Conservation (phyloP, 2,113 vertebrate genomes). For the Trematomus loennbergii region DNA sequence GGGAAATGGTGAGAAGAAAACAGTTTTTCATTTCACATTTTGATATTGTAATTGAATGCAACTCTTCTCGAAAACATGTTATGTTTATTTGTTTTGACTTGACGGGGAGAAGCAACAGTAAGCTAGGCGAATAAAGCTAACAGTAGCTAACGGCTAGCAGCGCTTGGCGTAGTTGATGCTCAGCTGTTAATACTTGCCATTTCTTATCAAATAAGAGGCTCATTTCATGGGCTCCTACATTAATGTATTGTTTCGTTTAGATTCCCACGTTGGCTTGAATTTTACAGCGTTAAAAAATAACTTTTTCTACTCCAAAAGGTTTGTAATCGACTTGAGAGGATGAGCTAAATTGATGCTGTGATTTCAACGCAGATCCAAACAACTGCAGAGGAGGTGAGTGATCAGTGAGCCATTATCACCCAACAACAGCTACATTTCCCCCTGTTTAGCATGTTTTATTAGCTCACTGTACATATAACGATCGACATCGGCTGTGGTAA, state of each 20-base stretch:
- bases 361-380: constrained; percentile 56
- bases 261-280: neutral
- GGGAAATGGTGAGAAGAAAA: neutral
- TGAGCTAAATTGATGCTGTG: constrained; percentile 68
- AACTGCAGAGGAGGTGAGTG: constrained; percentile 73
- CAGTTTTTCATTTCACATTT: accelerated
- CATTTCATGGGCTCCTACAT: constrained; percentile 1
- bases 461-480: neutral
- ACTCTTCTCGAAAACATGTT: neutral
- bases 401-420: neutral
- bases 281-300: neutral
- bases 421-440: neutral
- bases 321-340: constrained; percentile 9
- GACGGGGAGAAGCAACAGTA: neutral
- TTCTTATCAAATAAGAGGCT: neutral
- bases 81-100: neutral
- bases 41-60: neutral
- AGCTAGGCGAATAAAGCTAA: constrained; percentile 47
- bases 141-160: constrained; percentile 40
- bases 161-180: constrained; percentile 15
- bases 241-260: constrained; percentile 10
- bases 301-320: constrained; percentile 11
- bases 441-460: neutral
- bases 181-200: constrained; percentile 38
- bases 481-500: neutral